Evolutionary conservation across 1,140 invertebrate genomes (phyloP).

Genomic region (Brachionus koreanus): DNA sequence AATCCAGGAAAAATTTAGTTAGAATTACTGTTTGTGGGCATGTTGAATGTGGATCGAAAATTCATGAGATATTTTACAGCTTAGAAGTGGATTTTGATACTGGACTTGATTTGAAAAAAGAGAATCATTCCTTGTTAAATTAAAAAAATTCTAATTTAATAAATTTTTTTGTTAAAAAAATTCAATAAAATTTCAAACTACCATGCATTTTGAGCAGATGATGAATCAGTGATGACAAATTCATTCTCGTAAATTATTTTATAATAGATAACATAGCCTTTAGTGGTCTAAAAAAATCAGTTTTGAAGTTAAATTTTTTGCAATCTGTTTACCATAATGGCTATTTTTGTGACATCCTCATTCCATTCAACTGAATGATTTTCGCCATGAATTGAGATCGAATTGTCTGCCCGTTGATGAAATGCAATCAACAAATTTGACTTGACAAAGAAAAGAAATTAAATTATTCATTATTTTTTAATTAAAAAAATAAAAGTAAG

Average conservation of each 20-base stretch:
- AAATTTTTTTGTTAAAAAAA: background rate
- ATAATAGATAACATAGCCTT: conserved; percentile 40
- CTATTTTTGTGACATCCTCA: conserved; percentile 17
- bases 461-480: background rate
- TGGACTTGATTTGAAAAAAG: conserved; percentile 10
- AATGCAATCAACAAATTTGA: conserved; percentile 24
- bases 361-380: conserved; percentile 38
- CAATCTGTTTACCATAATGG: background rate
- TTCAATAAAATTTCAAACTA: too few species aligned
- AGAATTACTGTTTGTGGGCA: conserved; percentile 15
- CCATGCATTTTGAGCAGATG: background rate
- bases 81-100: conserved; percentile 23
- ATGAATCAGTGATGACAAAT: background rate
- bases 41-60: conserved; percentile 39
- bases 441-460: background rate
- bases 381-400: conserved; percentile 38
- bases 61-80: conserved; percentile 36
- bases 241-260: conserved; percentile 32
- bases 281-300: background rate
- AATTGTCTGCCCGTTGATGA: conserved; percentile 35
- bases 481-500: too few species aligned
- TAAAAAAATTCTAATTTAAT: background rate
- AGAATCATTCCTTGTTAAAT: conserved; percentile 11
- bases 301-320: background rate
- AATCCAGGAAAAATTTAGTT: background rate